Evolutionary conservation across 2,888 invertebrate species (phyloP).

Genomic region (Psylliodes chrysocephalus): DNA sequence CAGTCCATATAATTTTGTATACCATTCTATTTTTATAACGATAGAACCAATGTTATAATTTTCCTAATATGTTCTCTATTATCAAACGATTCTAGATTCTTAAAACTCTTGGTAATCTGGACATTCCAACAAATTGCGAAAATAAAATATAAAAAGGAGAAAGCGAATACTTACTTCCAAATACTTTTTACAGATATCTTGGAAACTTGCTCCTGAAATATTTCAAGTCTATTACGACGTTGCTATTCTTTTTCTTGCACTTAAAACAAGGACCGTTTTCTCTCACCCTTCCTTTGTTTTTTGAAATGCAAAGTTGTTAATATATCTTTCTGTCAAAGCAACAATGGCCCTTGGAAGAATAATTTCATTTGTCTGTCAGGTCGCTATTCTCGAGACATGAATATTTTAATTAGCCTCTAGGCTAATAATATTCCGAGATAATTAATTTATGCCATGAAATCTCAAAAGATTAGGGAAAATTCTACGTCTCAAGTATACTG

Average conservation of each 20-base stretch:
- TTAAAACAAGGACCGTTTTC: slow-evolving; percentile 16
- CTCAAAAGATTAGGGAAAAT: slow-evolving; percentile 28
- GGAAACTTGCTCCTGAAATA: neutral
- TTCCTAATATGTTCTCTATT: no score
- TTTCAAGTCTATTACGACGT: slow-evolving; percentile 14
- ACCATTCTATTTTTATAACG: no score
- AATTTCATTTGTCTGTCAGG: slow-evolving; percentile 41
- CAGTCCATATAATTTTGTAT: no score
- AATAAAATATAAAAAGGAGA: neutral
- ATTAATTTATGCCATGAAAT: slow-evolving; percentile 26
- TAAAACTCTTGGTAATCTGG: no score
- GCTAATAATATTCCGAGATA: slow-evolving; percentile 34
- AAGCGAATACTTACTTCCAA: neutral
- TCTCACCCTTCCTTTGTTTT: slow-evolving; percentile 20
- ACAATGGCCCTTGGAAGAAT: slow-evolving; percentile 41
- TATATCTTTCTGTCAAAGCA: slow-evolving; percentile 41
- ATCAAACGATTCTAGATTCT: no score
- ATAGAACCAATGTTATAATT: no score
- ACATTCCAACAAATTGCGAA: neutral
- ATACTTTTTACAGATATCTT: neutral
- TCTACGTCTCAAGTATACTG: slow-evolving; percentile 3
- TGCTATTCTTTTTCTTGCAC: slow-evolving; percentile 1
- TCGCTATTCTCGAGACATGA: slow-evolving; percentile 35
- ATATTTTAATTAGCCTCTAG: slow-evolving; percentile 38
- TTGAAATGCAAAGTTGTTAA: slow-evolving; percentile 40